Conservation (phyloP, 37 sponge, comb jelly and placozoan genomes). For the Petrosia ficiformis region DNA sequence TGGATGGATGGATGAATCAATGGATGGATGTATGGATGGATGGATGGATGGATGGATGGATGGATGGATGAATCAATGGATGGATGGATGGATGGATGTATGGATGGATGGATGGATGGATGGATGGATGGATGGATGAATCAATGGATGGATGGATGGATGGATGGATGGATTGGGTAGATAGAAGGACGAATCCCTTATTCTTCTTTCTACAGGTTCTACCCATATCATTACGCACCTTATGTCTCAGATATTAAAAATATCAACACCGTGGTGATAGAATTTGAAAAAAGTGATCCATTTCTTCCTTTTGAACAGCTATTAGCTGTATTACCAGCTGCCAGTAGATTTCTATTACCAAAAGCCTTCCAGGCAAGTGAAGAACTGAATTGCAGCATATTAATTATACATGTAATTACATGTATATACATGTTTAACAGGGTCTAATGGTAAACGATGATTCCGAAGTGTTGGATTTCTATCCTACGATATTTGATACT, state of each 20-base stretch:
- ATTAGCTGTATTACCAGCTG: constrained; percentile 90
- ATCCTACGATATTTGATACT: constrained; percentile 85
- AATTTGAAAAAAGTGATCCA: constrained; percentile 80
- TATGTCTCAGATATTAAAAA: constrained; percentile 88
- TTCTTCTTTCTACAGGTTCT: constrained; percentile 57
- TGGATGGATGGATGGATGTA: no score
- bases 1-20: no score
- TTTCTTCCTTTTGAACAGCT: constrained; percentile 96
- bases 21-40: no score
- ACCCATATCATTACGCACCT: constrained; percentile 97
- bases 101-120: no score
- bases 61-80: no score
- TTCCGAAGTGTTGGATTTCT: constrained; percentile 86
- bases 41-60: no score
- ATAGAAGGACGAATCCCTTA: background rate
- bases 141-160: no score
- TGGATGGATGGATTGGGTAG: background rate
- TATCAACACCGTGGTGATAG: constrained; percentile 47
- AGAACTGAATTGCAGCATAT: background rate
- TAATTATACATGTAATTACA: background rate
- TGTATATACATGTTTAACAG: constrained; percentile 20
- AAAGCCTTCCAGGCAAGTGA: constrained; percentile 67
- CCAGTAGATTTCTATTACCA: constrained; percentile 86
- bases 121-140: no score
- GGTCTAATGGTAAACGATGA: constrained; percentile 80